phyloP scores from a whole-genome alignment of 2,113 vertebrate species.

The Mola mola region DNA sequence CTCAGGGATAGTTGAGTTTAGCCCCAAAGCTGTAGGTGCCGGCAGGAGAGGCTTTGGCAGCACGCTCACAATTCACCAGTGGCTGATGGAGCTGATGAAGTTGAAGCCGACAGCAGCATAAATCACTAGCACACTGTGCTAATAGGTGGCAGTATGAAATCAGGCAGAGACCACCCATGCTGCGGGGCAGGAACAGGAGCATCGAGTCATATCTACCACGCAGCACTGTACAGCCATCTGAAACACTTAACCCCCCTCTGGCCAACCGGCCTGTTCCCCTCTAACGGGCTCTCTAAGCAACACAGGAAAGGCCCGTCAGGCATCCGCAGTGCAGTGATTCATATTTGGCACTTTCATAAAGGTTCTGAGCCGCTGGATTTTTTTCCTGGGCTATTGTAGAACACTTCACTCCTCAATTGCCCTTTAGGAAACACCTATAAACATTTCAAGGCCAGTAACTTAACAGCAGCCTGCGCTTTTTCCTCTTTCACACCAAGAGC shows the following conservation, averaged over 20 bases:
- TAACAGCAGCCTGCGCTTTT: constrained; percentile 60
- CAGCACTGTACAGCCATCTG: constrained; percentile 71
- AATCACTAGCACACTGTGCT: constrained; percentile 78
- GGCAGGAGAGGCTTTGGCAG: constrained; percentile 60
- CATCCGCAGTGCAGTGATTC: constrained; percentile 80
- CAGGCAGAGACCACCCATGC: constrained; percentile 81
- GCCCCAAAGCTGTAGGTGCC: constrained; percentile 64
- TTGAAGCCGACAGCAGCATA: constrained; percentile 82
- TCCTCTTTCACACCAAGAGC: constrained; percentile 55
- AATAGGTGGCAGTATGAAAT: constrained; percentile 83
- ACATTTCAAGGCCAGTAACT: constrained; percentile 71
- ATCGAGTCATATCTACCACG: constrained; percentile 79
- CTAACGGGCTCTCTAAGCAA: constrained; percentile 78
- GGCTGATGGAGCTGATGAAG: constrained; percentile 79
- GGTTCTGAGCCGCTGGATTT: constrained; percentile 72
- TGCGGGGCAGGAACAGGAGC: constrained; percentile 72
- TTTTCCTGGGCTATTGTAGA: constrained; percentile 64
- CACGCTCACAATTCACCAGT: constrained; percentile 79
- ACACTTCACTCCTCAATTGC: constrained; percentile 45
- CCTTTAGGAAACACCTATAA: constrained; percentile 72
- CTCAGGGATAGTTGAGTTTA: constrained; percentile 74
- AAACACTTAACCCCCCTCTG: constrained; percentile 64
- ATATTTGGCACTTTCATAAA: constrained; percentile 85
- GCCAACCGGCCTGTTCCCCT: constrained; percentile 49
- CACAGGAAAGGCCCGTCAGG: constrained; percentile 82